Evolutionary conservation across 1,140 invertebrate genomes (phyloP), one percentile per base, ranked within the genome.

Genomic region (Papilio xuthus): DNA sequence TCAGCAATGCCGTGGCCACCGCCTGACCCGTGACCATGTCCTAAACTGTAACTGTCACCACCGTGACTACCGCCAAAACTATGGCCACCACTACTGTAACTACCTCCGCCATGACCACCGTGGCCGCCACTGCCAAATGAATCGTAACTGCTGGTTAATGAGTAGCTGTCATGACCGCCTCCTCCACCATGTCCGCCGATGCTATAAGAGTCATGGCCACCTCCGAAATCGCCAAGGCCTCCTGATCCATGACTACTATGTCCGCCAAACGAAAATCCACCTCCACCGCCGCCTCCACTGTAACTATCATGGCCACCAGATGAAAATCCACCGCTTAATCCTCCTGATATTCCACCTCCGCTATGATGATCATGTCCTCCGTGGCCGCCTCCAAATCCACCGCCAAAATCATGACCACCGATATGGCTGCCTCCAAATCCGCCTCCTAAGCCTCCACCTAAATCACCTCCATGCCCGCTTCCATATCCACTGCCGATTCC

Each of bases 61-160:
- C 81, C 83, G 9, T 67, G 75, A 6, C 78, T 77, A 15, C 79
- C 78, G 18, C 83, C 85, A 4, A 80, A 67, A 77, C 79, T 82
- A n/a, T 78, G 42, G 6, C 79, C 79, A 69, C 72, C 75, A 8
- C 82, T 79, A 47, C 80, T 76, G 28, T 37, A 81, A 87, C 47
- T 83, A 74, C 23, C 83, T 82, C 85, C 83, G 13, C 82, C 83
- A 73, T 81, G 73, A 15, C 86, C 82, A 13, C 82, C 82, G 8
- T 82, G 82, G 12, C 78, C 79, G 20, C 80, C 81, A 20, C 37
- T 15, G 12, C 56, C 56, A 9, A 67, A 67, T 4, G 60, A 69
- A 13, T 82, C 81, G 26, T 74, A 56, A 20, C 50, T 75, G 73
- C 73, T 56, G 26, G 60, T 67, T 13, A 73, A 4, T 15, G 71